Base-by-base conservation (phyloP, 2,797 vertebrate genomes). In the Enteromius afrohamiltoni region DNA sequence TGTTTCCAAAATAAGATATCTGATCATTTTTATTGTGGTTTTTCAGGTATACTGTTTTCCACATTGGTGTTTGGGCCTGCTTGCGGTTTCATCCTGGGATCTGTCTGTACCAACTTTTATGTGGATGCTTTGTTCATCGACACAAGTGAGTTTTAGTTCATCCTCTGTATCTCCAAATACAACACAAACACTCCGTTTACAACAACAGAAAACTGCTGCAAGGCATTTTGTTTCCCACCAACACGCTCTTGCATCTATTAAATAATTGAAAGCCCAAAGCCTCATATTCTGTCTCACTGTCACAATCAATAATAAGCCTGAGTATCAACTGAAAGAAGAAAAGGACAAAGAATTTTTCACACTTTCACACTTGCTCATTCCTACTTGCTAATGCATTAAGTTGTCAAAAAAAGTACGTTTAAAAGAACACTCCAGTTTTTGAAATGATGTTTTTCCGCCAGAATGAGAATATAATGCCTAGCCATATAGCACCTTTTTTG, bases 61-160 rank as follows among this genome's bases (percentile, higher is more conserved):
- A 99, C 98, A 49, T 92, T 99, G 93, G 98, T 99, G 77, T 99
- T 99, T 47, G 98, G 98, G 84, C 98, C 98, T 42, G 97, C 98
- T 86, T 99, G 98, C 77, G 98, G 98, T 82, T 99, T 99, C 93
- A 99, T 99, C 91, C 96, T 99, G 83, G 98, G 98, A 86, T 99
- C 98, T 17, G 92, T 99, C 93, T 99, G 98, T 94, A 99, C 98
- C 88, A 99, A 98, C 92, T 97, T 97, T 93, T 99, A 99, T 0
- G 98, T 99, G 93, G 98, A 99, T 53, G 97, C 96, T 0, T 92
- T 98, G 92, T 98, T 99, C 94, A 98, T 99, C 14, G 96, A 99
- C 89, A 96, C 95, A 88, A 95, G 98, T 99, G 94, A 97, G 96
- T 90, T 83, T 16, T 13, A 60, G n/a, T 69, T 77, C 31, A 21